These are phyloP conservation scores for Mesorhabditis sp. DNA, from an alignment of 2,888 invertebrate species.

Conservation along the genomic window DNA sequence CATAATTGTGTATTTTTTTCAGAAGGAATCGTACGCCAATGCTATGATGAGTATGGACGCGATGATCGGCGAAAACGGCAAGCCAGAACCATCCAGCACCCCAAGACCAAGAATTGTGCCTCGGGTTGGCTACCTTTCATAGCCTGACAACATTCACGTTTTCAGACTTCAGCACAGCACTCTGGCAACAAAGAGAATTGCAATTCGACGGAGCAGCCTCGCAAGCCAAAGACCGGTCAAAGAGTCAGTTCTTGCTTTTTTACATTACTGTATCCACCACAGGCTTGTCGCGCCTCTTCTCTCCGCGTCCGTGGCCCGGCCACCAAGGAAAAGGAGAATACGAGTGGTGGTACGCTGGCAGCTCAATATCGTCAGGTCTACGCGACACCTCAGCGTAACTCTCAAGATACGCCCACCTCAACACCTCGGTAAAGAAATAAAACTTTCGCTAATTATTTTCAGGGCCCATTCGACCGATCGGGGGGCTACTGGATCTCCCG, in stretches of 20 bases:
- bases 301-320: neutral
- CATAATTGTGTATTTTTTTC: constrained; percentile 3
- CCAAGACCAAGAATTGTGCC: neutral
- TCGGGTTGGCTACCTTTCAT: too few species aligned
- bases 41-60: constrained; percentile 35
- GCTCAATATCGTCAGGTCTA: neutral
- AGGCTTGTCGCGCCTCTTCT: neutral
- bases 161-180: too few species aligned
- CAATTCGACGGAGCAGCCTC: too few species aligned
- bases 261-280: too few species aligned
- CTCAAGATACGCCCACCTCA: too few species aligned
- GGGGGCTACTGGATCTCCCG: constrained; percentile 21
- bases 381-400: neutral
- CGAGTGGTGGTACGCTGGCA: neutral
- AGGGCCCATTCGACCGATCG: constrained; percentile 10
- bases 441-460: neutral
- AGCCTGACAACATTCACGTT: too few species aligned
- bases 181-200: too few species aligned
- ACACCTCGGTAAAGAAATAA: too few species aligned
- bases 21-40: constrained; percentile 37
- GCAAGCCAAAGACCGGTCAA: too few species aligned
- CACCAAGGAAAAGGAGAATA: neutral
- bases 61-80: neutral
- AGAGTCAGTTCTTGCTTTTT: too few species aligned
- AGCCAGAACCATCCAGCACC: neutral